These are phyloP conservation scores for Cynopterus sphinx DNA, from an alignment of 2,797 vertebrate genomes.

Conservation along the genomic window DNA sequence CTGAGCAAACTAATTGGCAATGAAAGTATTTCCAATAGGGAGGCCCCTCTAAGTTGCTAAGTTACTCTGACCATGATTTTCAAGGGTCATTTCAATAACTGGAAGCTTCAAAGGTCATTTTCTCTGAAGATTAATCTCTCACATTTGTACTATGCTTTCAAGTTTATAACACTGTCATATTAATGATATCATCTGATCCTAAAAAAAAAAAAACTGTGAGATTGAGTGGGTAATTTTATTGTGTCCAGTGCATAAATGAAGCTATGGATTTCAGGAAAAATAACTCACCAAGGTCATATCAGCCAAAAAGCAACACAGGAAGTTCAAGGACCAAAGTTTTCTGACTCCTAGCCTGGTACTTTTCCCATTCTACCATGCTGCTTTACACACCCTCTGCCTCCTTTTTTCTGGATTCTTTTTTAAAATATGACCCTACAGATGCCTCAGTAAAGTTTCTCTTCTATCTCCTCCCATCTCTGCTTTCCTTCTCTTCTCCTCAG, in stretches of 20 bases:
- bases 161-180: neutral
- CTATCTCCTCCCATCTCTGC: too few relatives aligned
- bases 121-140: conserved; percentile 14
- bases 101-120: neutral
- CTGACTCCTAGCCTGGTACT: neutral
- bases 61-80: neutral
- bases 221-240: neutral
- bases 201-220: neutral
- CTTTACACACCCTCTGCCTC: neutral
- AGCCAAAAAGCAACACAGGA: neutral
- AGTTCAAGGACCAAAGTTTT: neutral
- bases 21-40: neutral
- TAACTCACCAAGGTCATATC: neutral
- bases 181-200: neutral
- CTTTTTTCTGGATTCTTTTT: neutral
- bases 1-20: neutral
- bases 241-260: neutral
- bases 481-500: neutral
- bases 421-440: neutral
- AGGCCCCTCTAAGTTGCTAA: neutral
- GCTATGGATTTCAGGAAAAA: neutral
- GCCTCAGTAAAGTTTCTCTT: neutral
- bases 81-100: neutral
- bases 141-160: neutral
- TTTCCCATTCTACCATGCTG: neutral